Evolutionary conservation across 2,888 invertebrate genomes (phyloP), one percentile per base, ranked within the genome.

Genomic region (Heliconius ismenius): DNA sequence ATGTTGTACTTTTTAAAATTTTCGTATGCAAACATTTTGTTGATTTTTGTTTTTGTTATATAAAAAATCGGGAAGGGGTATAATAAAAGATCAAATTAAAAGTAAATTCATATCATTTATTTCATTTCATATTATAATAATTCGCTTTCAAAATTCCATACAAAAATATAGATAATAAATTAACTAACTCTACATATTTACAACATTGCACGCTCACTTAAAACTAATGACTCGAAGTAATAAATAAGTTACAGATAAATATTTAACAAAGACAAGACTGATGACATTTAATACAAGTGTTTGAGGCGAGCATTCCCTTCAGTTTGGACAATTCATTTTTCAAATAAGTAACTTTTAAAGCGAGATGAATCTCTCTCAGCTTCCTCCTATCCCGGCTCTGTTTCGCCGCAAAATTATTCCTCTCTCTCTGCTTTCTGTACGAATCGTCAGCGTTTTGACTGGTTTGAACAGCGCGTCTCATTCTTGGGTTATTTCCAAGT

Each of bases 371-470:
- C 88, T 99, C 99, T 84, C 98, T 97, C 65, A 97, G 96, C 83
- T 98, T 95, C 78, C 99, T 95, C 0, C 98, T 96, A 85, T 99
- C 99, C 4, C 99, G 95, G 0, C 98, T 98, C 82, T 98, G 95
- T 90, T 99, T 99, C 0, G 99, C 99, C 0, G 99, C 99, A 80
- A 97, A 97, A 88, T 99, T 99, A 89, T 99, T 99, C 86, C 98
- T 98, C 81, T 97, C 95, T 15, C 99, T 93, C 76, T 98, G 95
- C 83, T 98, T 98, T 93, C 97, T 97, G 87, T 99, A 99, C 0
- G 97, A 96, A 4, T 97, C 97, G 86, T 98, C 97, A 0, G 97
- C 84, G 73, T 90, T 86, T 63, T 86, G 84, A 49, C 81, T 89
- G 6, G 88, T 87, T 64, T 91, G 91, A 18, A 93, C 92, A 0